Evolutionary conservation across 53 echinoderm and acorn worm genomes (phyloP).

Genomic region (Henricia sp.): DNA sequence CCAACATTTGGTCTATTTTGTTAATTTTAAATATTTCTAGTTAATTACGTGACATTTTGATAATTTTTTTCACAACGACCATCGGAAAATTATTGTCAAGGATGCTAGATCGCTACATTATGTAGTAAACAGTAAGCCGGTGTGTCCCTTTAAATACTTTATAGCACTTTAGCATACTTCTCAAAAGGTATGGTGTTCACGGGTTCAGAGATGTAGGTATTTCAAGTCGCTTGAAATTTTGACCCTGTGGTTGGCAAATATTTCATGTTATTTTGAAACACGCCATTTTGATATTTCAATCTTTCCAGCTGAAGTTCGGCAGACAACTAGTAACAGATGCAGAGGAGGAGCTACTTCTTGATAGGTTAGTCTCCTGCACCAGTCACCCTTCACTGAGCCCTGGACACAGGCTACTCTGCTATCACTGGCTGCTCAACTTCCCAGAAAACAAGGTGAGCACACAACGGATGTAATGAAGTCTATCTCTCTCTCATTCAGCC

Average conservation of each 20-base stretch:
- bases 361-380: constrained; percentile 73
- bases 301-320: constrained; percentile 63
- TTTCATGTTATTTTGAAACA: background rate
- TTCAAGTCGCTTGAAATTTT: no score
- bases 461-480: background rate
- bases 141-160: no score
- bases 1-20: no score
- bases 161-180: no score
- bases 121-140: no score
- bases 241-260: background rate
- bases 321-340: constrained; percentile 61
- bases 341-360: constrained; percentile 73
- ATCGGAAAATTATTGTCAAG: no score
- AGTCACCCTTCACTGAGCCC: constrained; percentile 67
- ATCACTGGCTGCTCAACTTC: constrained; percentile 77
- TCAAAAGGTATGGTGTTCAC: no score
- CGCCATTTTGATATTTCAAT: constrained; percentile 19
- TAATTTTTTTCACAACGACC: no score
- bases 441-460: constrained; percentile 78
- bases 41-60: no score
- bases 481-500: background rate
- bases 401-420: constrained; percentile 62
- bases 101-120: no score
- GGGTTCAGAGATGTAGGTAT: no score
- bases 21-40: no score